Base-by-base conservation (phyloP, 2,888 invertebrate genomes). In the Ariolimax columbianus region DNA sequence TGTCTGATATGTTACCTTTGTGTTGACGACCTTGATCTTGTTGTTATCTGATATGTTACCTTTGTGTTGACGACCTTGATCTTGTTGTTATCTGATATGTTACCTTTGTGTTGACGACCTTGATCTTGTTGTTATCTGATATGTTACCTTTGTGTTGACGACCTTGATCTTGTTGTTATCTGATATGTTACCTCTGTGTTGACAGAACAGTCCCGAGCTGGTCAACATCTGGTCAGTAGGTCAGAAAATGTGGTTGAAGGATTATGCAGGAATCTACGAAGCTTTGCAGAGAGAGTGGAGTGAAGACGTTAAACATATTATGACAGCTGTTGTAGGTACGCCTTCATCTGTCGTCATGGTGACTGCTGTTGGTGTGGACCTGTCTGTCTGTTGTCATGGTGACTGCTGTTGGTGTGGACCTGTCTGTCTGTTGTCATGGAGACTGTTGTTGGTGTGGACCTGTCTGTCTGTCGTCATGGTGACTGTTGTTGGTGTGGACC, bases 171-270 rank as follows among this genome's bases (percentile, higher is more conserved):
- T 11, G 47, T 7, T 47, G 47, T 11, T 23, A 7, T 23, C 23
- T 55, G 55, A 55, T 17, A 14, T 55, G 55, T n/a, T n/a, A n/a
- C n/a, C n/a, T n/a, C n/a, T 83, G 72, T 55, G 33, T 70, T 87
- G 86, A 9, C 84, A 92, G 92, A 88, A 86, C 38, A 89, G 86
- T 78, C 83, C 91, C 85, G 97, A 98, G 95, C 94, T 98, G 89
- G 95, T 94, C 79, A 96, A 96, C 78, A 96, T 98, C 88, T 97
- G 98, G 97, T 94, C 95, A 30, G 96, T 98, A 1, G 97, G 97
- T 14, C 96, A 97, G 92, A 96, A 96, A 89, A 95, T 98, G 95
- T 97, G 97, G 97, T 96, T 96, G 91, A 96, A 97, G 92, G 97
- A 98, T 93, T 96, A 97, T 90, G 95, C 96, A 0, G 96, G 96